These are phyloP conservation scores for Dasyurus viverrinus DNA, from an alignment of 2,113 vertebrate species.

Conservation along the genomic window DNA sequence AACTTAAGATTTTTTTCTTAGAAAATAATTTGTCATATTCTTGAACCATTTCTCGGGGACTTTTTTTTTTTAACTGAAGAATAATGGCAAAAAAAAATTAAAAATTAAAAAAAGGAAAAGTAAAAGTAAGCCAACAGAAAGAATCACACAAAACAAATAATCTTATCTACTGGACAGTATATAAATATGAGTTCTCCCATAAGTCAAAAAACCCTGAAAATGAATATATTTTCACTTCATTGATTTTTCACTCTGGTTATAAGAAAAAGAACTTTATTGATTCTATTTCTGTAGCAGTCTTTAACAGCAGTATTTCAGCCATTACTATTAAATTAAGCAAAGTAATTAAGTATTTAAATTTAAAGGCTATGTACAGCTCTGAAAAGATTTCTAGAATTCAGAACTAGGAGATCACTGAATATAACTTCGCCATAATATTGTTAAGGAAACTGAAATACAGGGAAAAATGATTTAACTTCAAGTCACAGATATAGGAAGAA, in stretches of 20 bases:
- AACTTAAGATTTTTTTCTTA: neutral
- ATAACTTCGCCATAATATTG: neutral
- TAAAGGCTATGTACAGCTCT: neutral
- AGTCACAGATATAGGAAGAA: neutral
- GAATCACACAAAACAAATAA: neutral
- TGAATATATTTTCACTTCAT: neutral
- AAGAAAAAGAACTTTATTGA: neutral
- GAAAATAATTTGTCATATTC: neutral
- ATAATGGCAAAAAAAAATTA: neutral
- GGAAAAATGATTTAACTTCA: neutral
- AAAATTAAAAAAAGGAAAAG: neutral
- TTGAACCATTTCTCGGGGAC: neutral
- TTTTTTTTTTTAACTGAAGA: neutral
- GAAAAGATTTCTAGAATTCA: neutral
- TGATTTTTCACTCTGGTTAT: neutral
- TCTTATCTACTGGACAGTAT: neutral
- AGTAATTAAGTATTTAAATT: neutral
- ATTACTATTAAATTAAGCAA: neutral
- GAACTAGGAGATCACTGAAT: neutral
- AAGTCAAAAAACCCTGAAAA: neutral
- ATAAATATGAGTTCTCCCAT: conserved; percentile 22
- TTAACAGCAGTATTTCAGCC: neutral
- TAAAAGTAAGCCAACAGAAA: neutral
- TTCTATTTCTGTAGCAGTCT: neutral
- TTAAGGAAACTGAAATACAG: neutral